Evolutionary conservation across 2,113 vertebrate genomes (phyloP), one percentile per base, ranked within the genome.

Genomic region (Cyrtonyx montezumae): DNA sequence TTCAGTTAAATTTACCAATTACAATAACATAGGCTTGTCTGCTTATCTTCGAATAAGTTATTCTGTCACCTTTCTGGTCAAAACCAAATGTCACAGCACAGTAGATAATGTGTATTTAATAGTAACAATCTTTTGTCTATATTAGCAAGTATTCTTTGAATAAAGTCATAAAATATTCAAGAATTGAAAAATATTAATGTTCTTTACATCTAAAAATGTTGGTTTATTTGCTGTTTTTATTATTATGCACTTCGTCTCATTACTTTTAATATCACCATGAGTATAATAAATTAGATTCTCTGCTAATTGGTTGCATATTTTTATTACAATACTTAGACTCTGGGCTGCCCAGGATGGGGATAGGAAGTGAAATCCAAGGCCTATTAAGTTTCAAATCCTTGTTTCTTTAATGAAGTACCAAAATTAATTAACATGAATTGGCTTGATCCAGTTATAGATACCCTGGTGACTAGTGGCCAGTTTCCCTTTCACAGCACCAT

Each of bases 401-500:
- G 16, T 70, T 75, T 68, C 51, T 75, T 81, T 88, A 92, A 87
- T 84, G 56, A 94, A 88, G 69, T 87, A 68, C 17, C 56, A 61
- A 93, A 91, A 84, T 71, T 92, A 92, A 88, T 92, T 91, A 67
- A 45, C 13, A 48, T 61, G 26, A 81, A 65, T 81, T 87, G 93
- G 19, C 48, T 81, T 36, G 61, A 84, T 75, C 16, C 34, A 30
- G 43, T 65, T 30, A 8, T 43, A 85, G 48, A 40, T 32, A 34
- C 23, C 21, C 9, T 56, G n/a, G 40, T 46, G 48, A 9, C 48
- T 82, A 46, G 49, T 70, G 66, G 5, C 40, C 55, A n/a, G 34
- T 70, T 93, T 89, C 49, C 62, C 42, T 30, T 79, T 70, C 89
- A 76, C 8, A 83, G 55, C 30, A 87, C 32, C 53, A 62, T 89